These are phyloP conservation scores for Lydus trimaculatus DNA, from an alignment of 2,888 invertebrate genomes.

Conservation along the genomic window DNA sequence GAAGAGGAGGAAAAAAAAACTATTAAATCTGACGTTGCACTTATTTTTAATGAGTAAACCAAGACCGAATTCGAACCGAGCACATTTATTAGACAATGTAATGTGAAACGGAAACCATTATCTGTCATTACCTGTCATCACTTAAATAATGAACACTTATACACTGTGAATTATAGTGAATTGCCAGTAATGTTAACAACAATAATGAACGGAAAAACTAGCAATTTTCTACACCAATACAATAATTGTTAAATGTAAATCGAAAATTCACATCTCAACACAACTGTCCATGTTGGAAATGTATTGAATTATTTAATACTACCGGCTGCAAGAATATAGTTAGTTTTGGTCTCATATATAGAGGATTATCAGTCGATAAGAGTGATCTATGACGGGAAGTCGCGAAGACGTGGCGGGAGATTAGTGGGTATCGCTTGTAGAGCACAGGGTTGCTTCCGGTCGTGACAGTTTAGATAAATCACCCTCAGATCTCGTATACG, in stretches of 20 bases:
- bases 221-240: not conserved
- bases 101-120: conserved; percentile 32
- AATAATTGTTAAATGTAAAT: not conserved
- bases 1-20: not conserved
- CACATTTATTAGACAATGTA: conserved; percentile 29
- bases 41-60: conserved; percentile 16
- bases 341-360: conserved; percentile 48
- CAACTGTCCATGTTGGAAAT: not conserved
- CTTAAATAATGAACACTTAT: conserved; percentile 12
- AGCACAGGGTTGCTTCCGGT: conserved; percentile 60
- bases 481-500: conserved; percentile 49
- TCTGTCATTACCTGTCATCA: conserved; percentile 19
- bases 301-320: conserved; percentile 27
- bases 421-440: conserved; percentile 59
- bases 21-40: conserved; percentile 22
- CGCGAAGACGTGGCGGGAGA: conserved; percentile 60
- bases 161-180: not conserved
- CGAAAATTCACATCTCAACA: not conserved
- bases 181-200: not conserved
- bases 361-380: conserved; percentile 55
- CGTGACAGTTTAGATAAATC: conserved; percentile 60
- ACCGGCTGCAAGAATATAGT: conserved; percentile 40
- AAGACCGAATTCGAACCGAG: conserved; percentile 14
- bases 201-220: not conserved
- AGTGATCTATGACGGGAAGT: conserved; percentile 60